Evolutionary conservation across 2,888 invertebrate genomes (phyloP).

Genomic region (Resseliella maxima): DNA sequence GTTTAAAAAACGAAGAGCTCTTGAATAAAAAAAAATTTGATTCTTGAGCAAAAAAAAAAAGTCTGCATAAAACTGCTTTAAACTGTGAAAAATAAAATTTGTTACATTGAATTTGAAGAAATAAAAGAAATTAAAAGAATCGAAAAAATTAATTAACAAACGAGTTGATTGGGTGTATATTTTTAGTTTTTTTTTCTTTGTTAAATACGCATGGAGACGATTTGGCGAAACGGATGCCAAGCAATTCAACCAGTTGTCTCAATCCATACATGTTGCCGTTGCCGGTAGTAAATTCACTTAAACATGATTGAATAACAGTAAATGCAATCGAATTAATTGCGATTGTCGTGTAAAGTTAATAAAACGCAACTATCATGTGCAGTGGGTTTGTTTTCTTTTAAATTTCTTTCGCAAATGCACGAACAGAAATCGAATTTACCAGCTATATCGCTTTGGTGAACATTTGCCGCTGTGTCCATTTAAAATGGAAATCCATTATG

Average conservation of each 20-base stretch:
- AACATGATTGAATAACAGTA: not conserved
- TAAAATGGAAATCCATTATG: not conserved
- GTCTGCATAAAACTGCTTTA: no score
- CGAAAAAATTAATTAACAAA: not conserved
- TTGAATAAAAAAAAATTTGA: not conserved
- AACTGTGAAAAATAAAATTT: no score
- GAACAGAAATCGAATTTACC: slow-evolving; percentile 26
- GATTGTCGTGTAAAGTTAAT: not conserved
- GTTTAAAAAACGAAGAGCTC: no score
- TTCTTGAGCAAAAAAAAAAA: no score
- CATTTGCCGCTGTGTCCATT: not conserved
- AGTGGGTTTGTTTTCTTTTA: not conserved
- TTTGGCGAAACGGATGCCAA: not conserved
- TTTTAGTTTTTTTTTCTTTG: no score
- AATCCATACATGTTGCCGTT: not conserved
- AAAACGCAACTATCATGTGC: not conserved
- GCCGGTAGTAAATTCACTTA: not conserved
- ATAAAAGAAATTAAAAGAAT: no score
- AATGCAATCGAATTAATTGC: not conserved
- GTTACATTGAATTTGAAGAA: no score
- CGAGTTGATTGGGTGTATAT: not conserved
- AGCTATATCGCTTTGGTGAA: not conserved
- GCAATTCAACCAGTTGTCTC: not conserved
- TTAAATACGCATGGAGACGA: not conserved
- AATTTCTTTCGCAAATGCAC: not conserved